Evolutionary conservation across 2,888 invertebrate genomes (phyloP), one percentile per base, ranked within the genome.

Genomic region (Ecliptopera silaceata): DNA sequence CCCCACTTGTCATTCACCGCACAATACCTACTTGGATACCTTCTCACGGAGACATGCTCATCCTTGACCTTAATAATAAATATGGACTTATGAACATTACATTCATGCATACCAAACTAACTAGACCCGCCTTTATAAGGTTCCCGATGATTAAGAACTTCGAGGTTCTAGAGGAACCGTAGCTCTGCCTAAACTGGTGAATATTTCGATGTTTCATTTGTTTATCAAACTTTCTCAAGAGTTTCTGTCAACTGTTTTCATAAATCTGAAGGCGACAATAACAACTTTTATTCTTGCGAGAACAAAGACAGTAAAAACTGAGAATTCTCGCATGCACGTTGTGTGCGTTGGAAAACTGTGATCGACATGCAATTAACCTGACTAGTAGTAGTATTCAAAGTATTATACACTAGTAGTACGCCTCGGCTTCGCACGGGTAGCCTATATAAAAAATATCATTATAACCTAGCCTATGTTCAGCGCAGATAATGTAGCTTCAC

Each of bases 11-110:
- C 74, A 74, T 72, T 68, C 64, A 56, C 59, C 58, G 60, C 65
- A 69, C 64, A 68, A 66, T 66, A 69, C 15, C 15, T 36, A 36
- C 44, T 55, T 65, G 67, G 61, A 69, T 72, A 61, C 62, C 71
- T 77, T 81, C 82, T 77, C 78, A 82, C 78, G 77, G 66, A 60
- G 61, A 57, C 59, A 58, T 68, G 74, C 63, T 67, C 76, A 83
- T 80, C 84, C 85, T 86, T 87, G 88, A 84, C 86, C 82, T 77
- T 82, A 83, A 78, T 84, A 75, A 71, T 66, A 62, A 51, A 65
- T 63, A 71, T 68, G 60, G 61, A 59, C 64, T 57, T 67, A 62
- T 47, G 59, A 56, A 58, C 63, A 63, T 67, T 59, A 56, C 44
- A 66, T 57, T 50, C 61, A 34, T 58, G 51, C 44, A 31, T 46